A percentile compares a stretch with the other conserved stretches of the same genome.
phyloP scores from a whole-genome alignment of 2,797 vertebrate genomes.

The Spinus pinus region DNA sequence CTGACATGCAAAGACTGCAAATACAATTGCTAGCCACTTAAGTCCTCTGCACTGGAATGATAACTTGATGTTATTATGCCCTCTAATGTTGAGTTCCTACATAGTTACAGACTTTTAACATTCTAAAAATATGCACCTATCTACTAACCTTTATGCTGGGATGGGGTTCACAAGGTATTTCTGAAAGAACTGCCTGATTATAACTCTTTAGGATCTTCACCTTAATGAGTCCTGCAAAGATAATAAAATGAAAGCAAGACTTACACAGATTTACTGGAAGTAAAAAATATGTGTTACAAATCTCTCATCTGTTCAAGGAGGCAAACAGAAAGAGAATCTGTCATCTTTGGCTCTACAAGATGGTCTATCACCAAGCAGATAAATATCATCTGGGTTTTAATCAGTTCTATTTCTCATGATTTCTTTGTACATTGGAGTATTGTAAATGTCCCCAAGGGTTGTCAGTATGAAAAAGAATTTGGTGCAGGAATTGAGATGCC shows the following conservation, averaged over 20 bases:
- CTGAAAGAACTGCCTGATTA: background rate
- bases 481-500: background rate
- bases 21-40: background rate
- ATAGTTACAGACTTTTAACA: background rate
- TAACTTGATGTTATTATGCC: background rate
- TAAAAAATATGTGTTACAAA: background rate
- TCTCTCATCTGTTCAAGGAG: background rate
- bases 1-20: background rate
- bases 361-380: background rate
- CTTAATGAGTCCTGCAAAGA: background rate
- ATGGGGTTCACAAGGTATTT: background rate
- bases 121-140: background rate
- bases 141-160: background rate
- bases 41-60: background rate
- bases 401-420: background rate
- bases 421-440: background rate
- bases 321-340: background rate
- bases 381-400: background rate
- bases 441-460: background rate
- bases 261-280: background rate
- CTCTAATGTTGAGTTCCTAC: background rate
- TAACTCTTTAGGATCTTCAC: background rate
- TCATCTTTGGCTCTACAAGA: background rate
- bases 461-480: background rate
- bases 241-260: background rate